These are phyloP conservation scores for Intellagama lesueurii DNA, from an alignment of 2,797 vertebrate genomes.

Conservation along the genomic window DNA sequence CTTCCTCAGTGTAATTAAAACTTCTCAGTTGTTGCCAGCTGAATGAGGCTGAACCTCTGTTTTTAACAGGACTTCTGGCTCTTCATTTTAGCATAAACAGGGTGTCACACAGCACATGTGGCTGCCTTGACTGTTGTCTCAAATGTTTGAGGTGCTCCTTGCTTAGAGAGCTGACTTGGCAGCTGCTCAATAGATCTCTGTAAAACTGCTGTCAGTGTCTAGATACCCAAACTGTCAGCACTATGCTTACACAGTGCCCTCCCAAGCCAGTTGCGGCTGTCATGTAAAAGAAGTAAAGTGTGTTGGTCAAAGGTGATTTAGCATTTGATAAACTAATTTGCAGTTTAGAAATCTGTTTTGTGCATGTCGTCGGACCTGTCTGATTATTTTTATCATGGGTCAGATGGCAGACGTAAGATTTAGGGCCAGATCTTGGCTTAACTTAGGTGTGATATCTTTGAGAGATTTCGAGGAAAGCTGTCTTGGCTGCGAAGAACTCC, in stretches of 20 bases:
- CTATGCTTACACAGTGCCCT: conserved; percentile 75
- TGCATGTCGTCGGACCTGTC: too few relatives aligned
- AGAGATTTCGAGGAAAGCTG: too few relatives aligned
- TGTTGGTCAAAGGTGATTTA: too few relatives aligned
- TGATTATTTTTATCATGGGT: too few relatives aligned
- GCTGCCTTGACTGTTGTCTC: conserved; percentile 72
- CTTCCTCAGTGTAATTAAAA: conserved; percentile 39
- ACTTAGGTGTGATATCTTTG: too few relatives aligned
- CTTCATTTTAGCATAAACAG: conserved; percentile 28
- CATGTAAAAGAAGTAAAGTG: too few relatives aligned
- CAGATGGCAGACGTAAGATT: too few relatives aligned
- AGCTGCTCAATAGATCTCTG: conserved; percentile 78
- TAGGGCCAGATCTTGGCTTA: too few relatives aligned
- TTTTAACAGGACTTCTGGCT: conserved; percentile 22
- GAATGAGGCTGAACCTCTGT: conserved; percentile 45
- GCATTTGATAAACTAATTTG: too few relatives aligned
- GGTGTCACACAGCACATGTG: not conserved
- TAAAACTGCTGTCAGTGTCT: conserved; percentile 79
- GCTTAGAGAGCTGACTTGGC: conserved; percentile 77
- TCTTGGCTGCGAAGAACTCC: too few relatives aligned
- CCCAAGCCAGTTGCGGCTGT: conserved; percentile 51
- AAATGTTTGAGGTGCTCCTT: conserved; percentile 72
- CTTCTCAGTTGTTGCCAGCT: conserved; percentile 51
- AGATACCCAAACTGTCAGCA: conserved; percentile 75
- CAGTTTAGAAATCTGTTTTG: too few relatives aligned